A percentile compares a stretch with the other conserved stretches of the same genome.
Evolutionary conservation across 2,888 invertebrate genomes (phyloP).

Genomic region (Smittia sp.): DNA sequence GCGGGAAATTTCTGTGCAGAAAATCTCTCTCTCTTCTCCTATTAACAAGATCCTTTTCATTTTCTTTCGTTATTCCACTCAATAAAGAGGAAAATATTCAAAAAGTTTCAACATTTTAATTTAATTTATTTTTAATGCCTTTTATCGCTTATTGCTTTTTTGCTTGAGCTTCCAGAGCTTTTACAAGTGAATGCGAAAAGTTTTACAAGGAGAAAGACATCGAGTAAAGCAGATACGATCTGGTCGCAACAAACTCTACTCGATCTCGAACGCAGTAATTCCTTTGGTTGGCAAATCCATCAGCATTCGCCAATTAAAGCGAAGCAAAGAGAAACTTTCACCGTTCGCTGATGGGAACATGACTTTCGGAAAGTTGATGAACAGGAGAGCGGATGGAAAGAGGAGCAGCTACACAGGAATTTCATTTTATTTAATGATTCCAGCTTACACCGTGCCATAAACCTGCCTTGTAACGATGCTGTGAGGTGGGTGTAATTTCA

Average conservation of each 20-base stretch:
- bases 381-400: background rate
- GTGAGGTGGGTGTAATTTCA: slow-evolving; percentile 19
- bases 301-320: background rate
- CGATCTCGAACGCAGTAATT: background rate
- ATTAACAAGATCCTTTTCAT: slow-evolving; percentile 35
- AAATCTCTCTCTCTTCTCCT: slow-evolving; percentile 3
- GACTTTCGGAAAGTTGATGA: background rate
- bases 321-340: background rate
- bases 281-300: background rate
- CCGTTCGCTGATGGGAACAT: background rate
- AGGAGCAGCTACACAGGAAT: background rate
- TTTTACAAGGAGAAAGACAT: background rate
- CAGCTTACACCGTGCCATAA: background rate
- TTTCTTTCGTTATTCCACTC: slow-evolving; percentile 33
- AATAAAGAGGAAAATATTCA: slow-evolving; percentile 26
- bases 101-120: slow-evolving; percentile 39
- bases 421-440: slow-evolving; percentile 8
- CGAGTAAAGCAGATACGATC: background rate
- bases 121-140: slow-evolving; percentile 40
- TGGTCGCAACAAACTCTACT: too few relatives aligned
- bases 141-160: slow-evolving; percentile 35
- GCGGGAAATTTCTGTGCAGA: slow-evolving; percentile 6
- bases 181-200: slow-evolving; percentile 29
- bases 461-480: slow-evolving; percentile 1
- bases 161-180: slow-evolving; percentile 9